phyloP scores from a whole-genome alignment of 2,888 invertebrate genomes.

The Eristalinus sepulchralis region DNA sequence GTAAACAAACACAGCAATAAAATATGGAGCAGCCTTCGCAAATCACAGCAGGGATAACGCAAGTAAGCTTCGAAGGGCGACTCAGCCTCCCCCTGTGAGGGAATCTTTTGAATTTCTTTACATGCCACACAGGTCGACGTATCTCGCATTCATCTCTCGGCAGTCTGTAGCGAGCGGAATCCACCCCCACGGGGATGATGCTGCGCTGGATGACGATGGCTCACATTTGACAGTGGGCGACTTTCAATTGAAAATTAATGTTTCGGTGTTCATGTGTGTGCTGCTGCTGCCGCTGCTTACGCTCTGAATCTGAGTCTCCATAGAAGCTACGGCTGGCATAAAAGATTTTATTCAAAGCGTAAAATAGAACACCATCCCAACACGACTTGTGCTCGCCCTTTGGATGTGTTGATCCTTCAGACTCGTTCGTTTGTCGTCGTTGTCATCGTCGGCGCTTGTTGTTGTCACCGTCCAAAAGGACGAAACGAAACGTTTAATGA shows the following conservation, averaged over 20 bases:
- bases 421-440: neutral
- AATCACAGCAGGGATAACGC: constrained; percentile 44
- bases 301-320: neutral
- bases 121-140: constrained; percentile 18
- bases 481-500: constrained; percentile 23
- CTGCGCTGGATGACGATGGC: constrained; percentile 9
- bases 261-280: constrained; percentile 21
- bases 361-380: neutral
- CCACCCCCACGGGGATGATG: neutral
- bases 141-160: neutral
- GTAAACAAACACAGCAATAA: constrained; percentile 48
- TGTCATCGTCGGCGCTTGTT: neutral
- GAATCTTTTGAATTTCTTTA: constrained; percentile 38
- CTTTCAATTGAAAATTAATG: constrained; percentile 58
- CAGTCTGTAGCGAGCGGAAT: neutral
- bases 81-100: constrained; percentile 12
- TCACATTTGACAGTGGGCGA: constrained; percentile 44
- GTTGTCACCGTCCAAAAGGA: constrained; percentile 13
- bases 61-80: constrained; percentile 32
- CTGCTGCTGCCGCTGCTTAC: neutral
- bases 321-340: constrained; percentile 6
- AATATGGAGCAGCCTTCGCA: constrained; percentile 47
- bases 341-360: constrained; percentile 40
- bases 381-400: neutral
- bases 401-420: constrained; percentile 14